Base-by-base conservation (phyloP, 2,888 invertebrate species). In the Ennomos fuscantarius region DNA sequence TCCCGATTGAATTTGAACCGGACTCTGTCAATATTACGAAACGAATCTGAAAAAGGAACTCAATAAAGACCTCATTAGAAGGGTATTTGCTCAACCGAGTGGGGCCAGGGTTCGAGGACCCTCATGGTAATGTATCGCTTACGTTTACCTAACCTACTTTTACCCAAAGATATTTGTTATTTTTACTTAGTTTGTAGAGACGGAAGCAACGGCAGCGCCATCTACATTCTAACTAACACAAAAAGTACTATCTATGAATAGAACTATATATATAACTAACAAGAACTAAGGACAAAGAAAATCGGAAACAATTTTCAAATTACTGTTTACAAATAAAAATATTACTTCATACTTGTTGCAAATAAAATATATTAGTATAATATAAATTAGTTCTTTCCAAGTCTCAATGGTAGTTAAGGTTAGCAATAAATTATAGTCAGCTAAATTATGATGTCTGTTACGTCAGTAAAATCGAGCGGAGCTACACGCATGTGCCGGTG, bases 401-500 rank as follows among this genome's bases (percentile, higher is more conserved):
- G 11, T 39, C 24, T 24, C 24, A 24, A 24, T 24, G 24, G 24
- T 39, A 39, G 12, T 40, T 41, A 31, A 31, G 41, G 31, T 31
- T 52, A 49, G 56, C 31, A 68, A 68, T 69, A 66, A 69, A 72
- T 73, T 72, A 69, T 63, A 39, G 42, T 11, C 37, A 9, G 32
- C 35, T 35, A 39, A 49, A 24, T 24, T 15, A 40, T 53, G 53
- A 59, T 62, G 62, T 24, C 24, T 24, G 24, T 64, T 63, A 63
- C 60, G 63, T 24, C 42, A 68, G 61, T 71, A 76, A 75, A 75
- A 82, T 81, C 79, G 78, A 76, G 73, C 58, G 41, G 53, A 49
- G 55, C 60, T 62, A 60, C 52, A 72, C 84, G 86, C 89, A 87
- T 87, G 88, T 82, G 85, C 81, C 70, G 65, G 37, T 62, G 60